These are phyloP conservation scores for Fregata magnificens DNA, from an alignment of 2,113 vertebrate species.

Conservation along the genomic window DNA sequence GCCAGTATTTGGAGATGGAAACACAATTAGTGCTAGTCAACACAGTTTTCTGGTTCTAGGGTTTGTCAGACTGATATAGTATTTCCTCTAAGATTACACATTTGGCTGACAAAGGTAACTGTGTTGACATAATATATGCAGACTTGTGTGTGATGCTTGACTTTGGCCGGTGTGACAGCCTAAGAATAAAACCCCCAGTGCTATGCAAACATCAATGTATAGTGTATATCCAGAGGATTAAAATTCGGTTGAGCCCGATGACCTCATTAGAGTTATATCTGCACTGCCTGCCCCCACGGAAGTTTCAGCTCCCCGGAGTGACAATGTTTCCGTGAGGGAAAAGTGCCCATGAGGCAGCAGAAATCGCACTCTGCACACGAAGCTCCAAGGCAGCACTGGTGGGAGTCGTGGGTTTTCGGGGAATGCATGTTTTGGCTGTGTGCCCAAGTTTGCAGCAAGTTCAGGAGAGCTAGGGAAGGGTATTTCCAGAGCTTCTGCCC, in stretches of 20 bases:
- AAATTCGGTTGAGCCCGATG: neutral
- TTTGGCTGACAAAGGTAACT: constrained; percentile 31
- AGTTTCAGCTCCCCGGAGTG: neutral
- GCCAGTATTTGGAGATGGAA: neutral
- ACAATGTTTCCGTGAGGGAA: accelerated
- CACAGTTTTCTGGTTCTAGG: neutral
- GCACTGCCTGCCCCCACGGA: neutral
- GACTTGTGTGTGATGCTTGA: neutral
- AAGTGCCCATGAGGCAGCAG: neutral
- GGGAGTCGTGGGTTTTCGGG: neutral
- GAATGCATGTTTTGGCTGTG: neutral
- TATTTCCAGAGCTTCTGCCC: neutral
- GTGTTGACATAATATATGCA: neutral
- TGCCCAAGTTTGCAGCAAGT: neutral
- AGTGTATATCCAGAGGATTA: neutral
- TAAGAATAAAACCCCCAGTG: neutral
- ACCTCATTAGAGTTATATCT: neutral
- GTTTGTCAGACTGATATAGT: constrained; percentile 12
- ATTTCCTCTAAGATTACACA: neutral
- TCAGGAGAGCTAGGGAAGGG: neutral
- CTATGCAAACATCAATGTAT: neutral
- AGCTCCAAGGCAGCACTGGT: neutral
- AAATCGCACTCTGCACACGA: neutral
- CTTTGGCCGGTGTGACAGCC: neutral
- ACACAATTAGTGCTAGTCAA: neutral